A percentile compares a stretch with the other conserved stretches of the same genome.
phyloP scores from a whole-genome alignment of 2,113 vertebrate genomes.

The Tenrec ecaudatus region DNA sequence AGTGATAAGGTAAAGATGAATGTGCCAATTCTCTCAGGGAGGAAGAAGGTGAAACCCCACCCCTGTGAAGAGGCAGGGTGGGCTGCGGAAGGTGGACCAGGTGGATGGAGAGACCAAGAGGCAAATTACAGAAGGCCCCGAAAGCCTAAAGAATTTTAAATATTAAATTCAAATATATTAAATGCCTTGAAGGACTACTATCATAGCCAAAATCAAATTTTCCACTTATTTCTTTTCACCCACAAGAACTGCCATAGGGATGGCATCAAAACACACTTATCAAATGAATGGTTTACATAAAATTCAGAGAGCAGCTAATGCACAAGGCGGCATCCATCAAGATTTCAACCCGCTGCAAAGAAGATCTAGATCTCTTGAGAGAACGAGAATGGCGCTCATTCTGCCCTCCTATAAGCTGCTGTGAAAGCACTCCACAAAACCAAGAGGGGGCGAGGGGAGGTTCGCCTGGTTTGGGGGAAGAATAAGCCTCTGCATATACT shows the following conservation, averaged over 20 bases:
- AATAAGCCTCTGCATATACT: background rate
- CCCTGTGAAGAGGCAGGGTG: background rate
- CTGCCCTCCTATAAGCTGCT: background rate
- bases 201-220: background rate
- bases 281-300: slow-evolving; percentile 8
- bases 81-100: background rate
- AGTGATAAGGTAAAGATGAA: background rate
- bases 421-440: background rate
- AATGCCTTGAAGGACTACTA: slow-evolving; percentile 17
- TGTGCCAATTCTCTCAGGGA: background rate
- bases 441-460: background rate
- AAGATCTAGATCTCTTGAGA: background rate
- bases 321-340: background rate
- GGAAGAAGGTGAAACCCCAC: background rate
- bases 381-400: background rate
- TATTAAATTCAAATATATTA: background rate
- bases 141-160: slow-evolving; percentile 29
- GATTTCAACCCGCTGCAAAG: background rate
- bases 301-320: background rate
- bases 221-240: background rate
- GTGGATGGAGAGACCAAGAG: background rate
- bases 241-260: background rate
- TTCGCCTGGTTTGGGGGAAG: background rate
- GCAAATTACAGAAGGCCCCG: background rate
- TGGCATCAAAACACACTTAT: slow-evolving; percentile 4